Conservation (phyloP, 2,888 invertebrate species). For the Argyresthia goedartella region DNA sequence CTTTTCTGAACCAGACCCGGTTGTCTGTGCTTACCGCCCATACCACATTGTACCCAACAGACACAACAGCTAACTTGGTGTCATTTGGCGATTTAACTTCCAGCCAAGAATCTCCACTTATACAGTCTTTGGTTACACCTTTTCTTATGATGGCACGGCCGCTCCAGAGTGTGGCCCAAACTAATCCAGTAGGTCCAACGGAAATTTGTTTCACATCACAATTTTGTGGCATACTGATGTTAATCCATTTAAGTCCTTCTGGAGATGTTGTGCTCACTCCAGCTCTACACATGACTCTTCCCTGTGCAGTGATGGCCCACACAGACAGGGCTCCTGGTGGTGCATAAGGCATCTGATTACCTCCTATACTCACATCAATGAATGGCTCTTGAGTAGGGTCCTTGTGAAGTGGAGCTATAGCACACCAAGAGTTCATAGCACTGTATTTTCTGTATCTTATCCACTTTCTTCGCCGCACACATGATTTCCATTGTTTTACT, state of each 20-base stretch:
- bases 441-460: conserved; percentile 88
- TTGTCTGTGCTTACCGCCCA: conserved; percentile 88
- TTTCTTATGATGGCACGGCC: conserved; percentile 86
- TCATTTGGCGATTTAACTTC: conserved; percentile 81
- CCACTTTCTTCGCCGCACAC: conserved; percentile 92
- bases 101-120: conserved; percentile 81
- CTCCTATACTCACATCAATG: conserved; percentile 91
- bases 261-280: conserved; percentile 86
- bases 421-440: conserved; percentile 94
- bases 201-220: conserved; percentile 88
- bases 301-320: conserved; percentile 95
- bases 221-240: conserved; percentile 80
- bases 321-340: conserved; percentile 82
- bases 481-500: conserved; percentile 90
- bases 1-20: conserved; percentile 89
- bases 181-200: conserved; percentile 87
- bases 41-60: conserved; percentile 83
- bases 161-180: conserved; percentile 89
- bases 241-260: conserved; percentile 89
- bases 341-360: conserved; percentile 84
- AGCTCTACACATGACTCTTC: conserved; percentile 88
- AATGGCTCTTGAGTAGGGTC: conserved; percentile 94
- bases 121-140: conserved; percentile 84
- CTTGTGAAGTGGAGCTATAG: conserved; percentile 88
- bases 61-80: conserved; percentile 80